These are phyloP conservation scores for Tribolium castaneum DNA, from an alignment of 1,140 invertebrate genomes.

Conservation along the genomic window DNA sequence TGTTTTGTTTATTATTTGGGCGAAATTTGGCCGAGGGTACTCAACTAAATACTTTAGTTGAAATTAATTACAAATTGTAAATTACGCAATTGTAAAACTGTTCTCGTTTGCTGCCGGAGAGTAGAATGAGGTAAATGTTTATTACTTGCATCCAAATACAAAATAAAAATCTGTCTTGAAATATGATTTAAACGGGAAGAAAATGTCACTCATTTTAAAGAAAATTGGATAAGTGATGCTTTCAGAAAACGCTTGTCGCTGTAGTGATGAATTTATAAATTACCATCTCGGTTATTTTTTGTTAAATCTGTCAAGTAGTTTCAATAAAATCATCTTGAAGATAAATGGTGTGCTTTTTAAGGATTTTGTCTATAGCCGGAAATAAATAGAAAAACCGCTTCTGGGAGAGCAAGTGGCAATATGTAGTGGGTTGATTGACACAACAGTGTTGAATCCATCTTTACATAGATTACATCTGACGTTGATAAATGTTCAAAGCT, in stretches of 20 bases:
- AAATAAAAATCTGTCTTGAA: not conserved
- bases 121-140: too few relatives aligned
- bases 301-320: constrained; percentile 29
- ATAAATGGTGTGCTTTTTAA: constrained; percentile 1
- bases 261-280: constrained; percentile 21
- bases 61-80: too few relatives aligned
- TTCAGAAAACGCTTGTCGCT: not conserved
- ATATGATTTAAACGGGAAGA: not conserved
- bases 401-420: not conserved
- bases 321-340: constrained; percentile 26
- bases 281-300: constrained; percentile 17
- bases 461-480: constrained; percentile 10
- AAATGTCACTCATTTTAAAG: not conserved
- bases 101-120: too few relatives aligned
- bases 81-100: too few relatives aligned
- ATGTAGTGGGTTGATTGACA: constrained; percentile 23
- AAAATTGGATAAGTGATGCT: constrained; percentile 4
- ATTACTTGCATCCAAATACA: not conserved
- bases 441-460: not conserved
- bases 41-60: too few relatives aligned
- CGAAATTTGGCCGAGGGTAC: too few relatives aligned
- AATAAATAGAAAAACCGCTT: not conserved
- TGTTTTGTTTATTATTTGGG: too few relatives aligned
- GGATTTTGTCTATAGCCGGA: not conserved
- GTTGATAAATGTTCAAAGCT: not conserved